Evolutionary conservation across 2,888 invertebrate genomes (phyloP).

Genomic region (Zygothrica quintamaculata): DNA sequence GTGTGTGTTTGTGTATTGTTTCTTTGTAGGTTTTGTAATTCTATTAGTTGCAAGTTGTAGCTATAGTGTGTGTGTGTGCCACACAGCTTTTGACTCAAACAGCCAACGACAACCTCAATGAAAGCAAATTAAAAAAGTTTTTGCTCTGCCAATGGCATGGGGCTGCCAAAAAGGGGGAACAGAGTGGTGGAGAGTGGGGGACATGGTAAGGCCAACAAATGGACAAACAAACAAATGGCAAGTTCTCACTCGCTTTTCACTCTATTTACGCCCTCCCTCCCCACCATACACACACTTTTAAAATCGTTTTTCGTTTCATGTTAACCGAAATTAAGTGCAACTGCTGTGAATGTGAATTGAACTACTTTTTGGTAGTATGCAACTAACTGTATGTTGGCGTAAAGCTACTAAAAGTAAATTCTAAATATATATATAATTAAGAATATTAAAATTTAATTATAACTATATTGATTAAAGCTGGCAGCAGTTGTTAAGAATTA

Average conservation of each 20-base stretch:
- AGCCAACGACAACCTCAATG: constrained; percentile 68
- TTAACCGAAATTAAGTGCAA: constrained; percentile 55
- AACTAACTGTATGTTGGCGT: too few relatives aligned
- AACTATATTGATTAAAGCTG: too few relatives aligned
- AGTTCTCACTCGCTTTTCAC: too few relatives aligned
- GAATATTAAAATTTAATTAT: too few relatives aligned
- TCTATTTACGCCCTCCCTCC: neutral
- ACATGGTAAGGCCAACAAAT: neutral
- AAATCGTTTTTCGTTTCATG: constrained; percentile 45
- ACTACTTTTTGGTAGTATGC: too few relatives aligned
- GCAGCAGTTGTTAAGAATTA: too few relatives aligned
- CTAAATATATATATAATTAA: too few relatives aligned
- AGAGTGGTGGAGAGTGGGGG: neutral
- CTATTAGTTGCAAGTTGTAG: constrained; percentile 76
- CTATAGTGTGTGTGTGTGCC: constrained; percentile 2
- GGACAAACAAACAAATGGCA: constrained; percentile 21
- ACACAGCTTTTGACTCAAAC: constrained; percentile 55
- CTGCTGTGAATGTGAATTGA: too few relatives aligned
- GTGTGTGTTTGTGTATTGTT: constrained; percentile 30
- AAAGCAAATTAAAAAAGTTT: constrained; percentile 79
- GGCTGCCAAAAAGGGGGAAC: neutral
- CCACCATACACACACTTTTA: constrained; percentile 25
- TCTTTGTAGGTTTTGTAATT: constrained; percentile 74
- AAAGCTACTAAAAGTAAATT: too few relatives aligned
- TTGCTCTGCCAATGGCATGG: constrained; percentile 24